Percentiles rank a stretch among this genome's conserved stretches.
Evolutionary conservation across 2,888 invertebrate species (phyloP).

Genomic region (Polyommatus icarus): DNA sequence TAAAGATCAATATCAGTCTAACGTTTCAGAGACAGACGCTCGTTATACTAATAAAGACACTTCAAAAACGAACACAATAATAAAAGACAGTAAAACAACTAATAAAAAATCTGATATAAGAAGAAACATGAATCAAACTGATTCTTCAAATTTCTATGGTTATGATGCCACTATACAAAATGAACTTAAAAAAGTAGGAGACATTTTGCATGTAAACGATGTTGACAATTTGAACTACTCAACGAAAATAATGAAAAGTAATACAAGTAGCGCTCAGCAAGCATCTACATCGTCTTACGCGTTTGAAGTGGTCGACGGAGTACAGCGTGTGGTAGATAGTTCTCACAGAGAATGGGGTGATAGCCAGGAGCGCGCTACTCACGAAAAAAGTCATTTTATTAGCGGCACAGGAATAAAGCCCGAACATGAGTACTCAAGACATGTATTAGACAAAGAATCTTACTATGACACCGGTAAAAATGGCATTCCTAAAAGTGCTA

Average conservation of each 20-base stretch:
- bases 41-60: slow-evolving; percentile 13
- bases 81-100: slow-evolving; percentile 30
- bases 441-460: slow-evolving; percentile 77
- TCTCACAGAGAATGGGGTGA: slow-evolving; percentile 82
- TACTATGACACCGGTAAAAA: slow-evolving; percentile 80
- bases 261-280: slow-evolving; percentile 80
- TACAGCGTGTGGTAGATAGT: slow-evolving; percentile 80
- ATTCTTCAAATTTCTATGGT: slow-evolving; percentile 72
- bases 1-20: slow-evolving; percentile 33
- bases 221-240: slow-evolving; percentile 67
- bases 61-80: slow-evolving; percentile 28
- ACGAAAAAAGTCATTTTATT: slow-evolving; percentile 78
- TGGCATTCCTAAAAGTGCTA: slow-evolving; percentile 72
- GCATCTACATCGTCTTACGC: slow-evolving; percentile 83
- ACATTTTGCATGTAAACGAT: slow-evolving; percentile 65
- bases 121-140: slow-evolving; percentile 62
- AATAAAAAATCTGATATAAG: slow-evolving; percentile 45
- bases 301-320: slow-evolving; percentile 83
- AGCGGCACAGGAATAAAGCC: slow-evolving; percentile 79
- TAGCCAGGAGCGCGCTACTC: slow-evolving; percentile 70
- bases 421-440: slow-evolving; percentile 79
- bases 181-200: slow-evolving; percentile 69
- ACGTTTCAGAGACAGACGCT: slow-evolving; percentile 25
- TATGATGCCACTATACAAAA: slow-evolving; percentile 71
- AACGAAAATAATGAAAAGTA: slow-evolving; percentile 77